A percentile compares a stretch with the other conserved stretches of the same genome.
phyloP scores from a whole-genome alignment of 1,140 invertebrate species.

The Tetraneura akinire region DNA sequence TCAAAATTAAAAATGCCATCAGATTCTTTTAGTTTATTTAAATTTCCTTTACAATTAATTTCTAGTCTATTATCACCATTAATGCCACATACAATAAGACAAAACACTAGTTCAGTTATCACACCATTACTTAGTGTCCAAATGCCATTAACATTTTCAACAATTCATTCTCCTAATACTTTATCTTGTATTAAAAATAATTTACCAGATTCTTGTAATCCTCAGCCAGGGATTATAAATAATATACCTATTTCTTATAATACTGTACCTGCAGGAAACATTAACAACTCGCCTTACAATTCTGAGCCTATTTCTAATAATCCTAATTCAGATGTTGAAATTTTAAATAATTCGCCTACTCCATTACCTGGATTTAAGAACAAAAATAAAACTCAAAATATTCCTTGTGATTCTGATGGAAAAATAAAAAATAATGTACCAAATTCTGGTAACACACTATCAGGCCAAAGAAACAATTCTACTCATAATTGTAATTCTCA shows the following conservation, averaged over 20 bases:
- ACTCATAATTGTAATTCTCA: not conserved
- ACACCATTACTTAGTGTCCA: not conserved
- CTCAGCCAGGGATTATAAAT: not conserved
- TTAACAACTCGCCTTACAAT: not conserved
- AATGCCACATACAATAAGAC: too few relatives aligned
- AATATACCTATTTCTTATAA: not conserved
- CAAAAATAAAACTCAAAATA: not conserved
- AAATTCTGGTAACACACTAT: not conserved
- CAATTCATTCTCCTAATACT: not conserved
- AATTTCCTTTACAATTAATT: not conserved
- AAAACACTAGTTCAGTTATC: not conserved
- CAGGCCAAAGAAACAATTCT: not conserved
- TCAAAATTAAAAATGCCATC: not conserved
- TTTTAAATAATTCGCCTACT: not conserved
- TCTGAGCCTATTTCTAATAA: too few relatives aligned
- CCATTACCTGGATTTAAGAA: too few relatives aligned
- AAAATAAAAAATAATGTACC: not conserved
- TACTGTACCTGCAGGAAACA: not conserved
- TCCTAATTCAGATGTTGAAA: not conserved
- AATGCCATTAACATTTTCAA: slow-evolving; percentile 9
- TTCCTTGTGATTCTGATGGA: not conserved
- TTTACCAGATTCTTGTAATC: not conserved
- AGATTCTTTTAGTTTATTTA: not conserved
- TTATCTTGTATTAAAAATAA: not conserved
- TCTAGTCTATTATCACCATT: not conserved